Evolutionary conservation across 1,140 invertebrate species (phyloP).

Genomic region (Zaprionus nigranus): DNA sequence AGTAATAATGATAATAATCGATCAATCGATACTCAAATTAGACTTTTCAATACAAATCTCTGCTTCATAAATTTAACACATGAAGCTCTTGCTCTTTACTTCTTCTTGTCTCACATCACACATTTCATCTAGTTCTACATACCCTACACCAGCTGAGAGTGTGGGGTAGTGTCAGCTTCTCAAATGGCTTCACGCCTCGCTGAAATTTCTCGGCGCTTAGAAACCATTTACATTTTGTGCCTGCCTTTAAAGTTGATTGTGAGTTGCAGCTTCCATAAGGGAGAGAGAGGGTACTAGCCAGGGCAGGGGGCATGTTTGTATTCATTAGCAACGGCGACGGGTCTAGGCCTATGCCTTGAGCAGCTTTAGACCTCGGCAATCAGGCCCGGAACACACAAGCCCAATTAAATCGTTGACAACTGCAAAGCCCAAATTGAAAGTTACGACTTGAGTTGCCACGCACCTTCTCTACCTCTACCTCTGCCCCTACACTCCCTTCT

Average conservation of each 20-base stretch:
- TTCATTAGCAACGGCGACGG: conserved; percentile 39
- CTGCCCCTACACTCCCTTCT: too few relatives aligned
- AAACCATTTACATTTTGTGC: conserved; percentile 54
- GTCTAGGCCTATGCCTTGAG: not conserved
- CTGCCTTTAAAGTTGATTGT: conserved; percentile 30
- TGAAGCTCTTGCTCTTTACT: too few relatives aligned
- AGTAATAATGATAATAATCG: too few relatives aligned
- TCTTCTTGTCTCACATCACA: too few relatives aligned
- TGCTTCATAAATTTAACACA: too few relatives aligned
- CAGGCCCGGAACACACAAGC: conserved; percentile 21
- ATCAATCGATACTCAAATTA: too few relatives aligned
- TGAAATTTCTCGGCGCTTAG: conserved; percentile 49
- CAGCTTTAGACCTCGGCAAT: conserved; percentile 11
- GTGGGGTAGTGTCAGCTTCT: not conserved
- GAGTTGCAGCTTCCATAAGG: conserved; percentile 7
- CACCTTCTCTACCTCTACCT: not conserved
- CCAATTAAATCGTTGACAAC: conserved; percentile 46
- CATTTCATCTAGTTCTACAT: not conserved
- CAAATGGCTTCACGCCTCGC: conserved; percentile 53
- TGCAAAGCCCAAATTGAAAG: conserved; percentile 64
- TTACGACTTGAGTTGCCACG: conserved; percentile 16
- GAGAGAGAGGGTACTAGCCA: too few relatives aligned
- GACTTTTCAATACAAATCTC: too few relatives aligned
- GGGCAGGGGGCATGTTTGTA: conserved; percentile 32
- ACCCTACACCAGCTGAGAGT: not conserved